Evolutionary conservation across 2,888 invertebrate genomes (phyloP).

Genomic region (Zootermopsis nevadensis): DNA sequence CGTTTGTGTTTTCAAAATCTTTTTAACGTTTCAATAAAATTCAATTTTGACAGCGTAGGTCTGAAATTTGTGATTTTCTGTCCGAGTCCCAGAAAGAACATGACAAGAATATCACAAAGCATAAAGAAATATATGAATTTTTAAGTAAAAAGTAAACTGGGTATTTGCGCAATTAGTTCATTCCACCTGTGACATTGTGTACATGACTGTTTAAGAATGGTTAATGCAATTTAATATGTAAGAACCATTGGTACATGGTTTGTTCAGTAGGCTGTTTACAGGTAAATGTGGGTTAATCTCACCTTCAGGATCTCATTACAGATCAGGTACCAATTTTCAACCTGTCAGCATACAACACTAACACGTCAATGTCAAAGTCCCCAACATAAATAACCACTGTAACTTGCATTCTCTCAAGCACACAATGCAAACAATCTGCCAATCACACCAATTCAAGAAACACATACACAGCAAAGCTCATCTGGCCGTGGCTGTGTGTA

Average conservation of each 20-base stretch:
- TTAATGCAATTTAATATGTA: conserved; percentile 8
- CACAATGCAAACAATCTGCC: conserved; percentile 9
- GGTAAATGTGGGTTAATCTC: conserved; percentile 25
- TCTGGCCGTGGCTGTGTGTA: conserved; percentile 38
- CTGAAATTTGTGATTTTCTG: conserved; percentile 1
- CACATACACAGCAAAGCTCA: conserved; percentile 39
- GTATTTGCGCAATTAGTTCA: neutral
- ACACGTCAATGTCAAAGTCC: neutral
- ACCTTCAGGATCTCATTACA: conserved; percentile 27
- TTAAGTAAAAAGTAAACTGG: neutral
- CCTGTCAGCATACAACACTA: conserved; percentile 11
- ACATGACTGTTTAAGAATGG: neutral
- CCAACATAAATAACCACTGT: neutral
- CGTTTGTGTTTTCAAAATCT: neutral
- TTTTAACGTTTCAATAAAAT: neutral
- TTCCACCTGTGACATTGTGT: neutral
- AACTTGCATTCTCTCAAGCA: conserved; percentile 1
- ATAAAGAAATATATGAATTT: neutral
- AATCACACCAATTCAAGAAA: conserved; percentile 9
- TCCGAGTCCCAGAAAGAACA: conserved; percentile 5
- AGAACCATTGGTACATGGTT: conserved; percentile 30
- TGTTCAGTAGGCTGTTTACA: conserved; percentile 11
- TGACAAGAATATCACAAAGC: neutral
- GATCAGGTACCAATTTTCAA: conserved; percentile 28
- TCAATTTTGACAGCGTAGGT: neutral